Conservation (phyloP, 2,888 invertebrate genomes). For the Mongoloraphidia duomilia region DNA sequence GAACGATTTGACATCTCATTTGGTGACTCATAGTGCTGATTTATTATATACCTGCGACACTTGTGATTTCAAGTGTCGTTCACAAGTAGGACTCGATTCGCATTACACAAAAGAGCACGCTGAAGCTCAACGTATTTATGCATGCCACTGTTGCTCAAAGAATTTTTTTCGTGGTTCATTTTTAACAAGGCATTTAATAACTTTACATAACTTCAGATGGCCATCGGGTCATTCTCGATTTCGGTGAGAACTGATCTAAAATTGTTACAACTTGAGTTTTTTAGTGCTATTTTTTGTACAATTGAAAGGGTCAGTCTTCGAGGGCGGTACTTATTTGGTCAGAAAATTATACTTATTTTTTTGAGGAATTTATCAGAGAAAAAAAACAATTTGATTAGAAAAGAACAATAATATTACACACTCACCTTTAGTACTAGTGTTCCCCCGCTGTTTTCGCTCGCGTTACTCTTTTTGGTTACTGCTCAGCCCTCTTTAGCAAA, state of each 20-base stretch:
- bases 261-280: no score
- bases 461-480: no score
- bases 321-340: no score
- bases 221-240: constrained; percentile 65
- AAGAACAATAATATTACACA: no score
- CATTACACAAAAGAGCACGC: constrained; percentile 24
- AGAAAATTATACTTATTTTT: no score
- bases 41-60: constrained; percentile 24
- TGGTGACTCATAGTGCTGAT: constrained; percentile 31
- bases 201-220: constrained; percentile 55
- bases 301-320: no score
- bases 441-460: no score
- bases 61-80: constrained; percentile 30
- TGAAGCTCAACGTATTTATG: constrained; percentile 28
- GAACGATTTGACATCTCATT: constrained; percentile 43
- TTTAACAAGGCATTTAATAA: constrained; percentile 57
- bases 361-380: no score
- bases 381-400: no score
- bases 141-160: constrained; percentile 62
- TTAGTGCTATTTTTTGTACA: no score
- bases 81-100: constrained; percentile 22
- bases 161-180: constrained; percentile 48
- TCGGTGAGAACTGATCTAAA: constrained; percentile 28
- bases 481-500: no score
- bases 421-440: no score